phyloP scores from a whole-genome alignment of 2,797 vertebrate genomes.

The Pangasius djambal region DNA sequence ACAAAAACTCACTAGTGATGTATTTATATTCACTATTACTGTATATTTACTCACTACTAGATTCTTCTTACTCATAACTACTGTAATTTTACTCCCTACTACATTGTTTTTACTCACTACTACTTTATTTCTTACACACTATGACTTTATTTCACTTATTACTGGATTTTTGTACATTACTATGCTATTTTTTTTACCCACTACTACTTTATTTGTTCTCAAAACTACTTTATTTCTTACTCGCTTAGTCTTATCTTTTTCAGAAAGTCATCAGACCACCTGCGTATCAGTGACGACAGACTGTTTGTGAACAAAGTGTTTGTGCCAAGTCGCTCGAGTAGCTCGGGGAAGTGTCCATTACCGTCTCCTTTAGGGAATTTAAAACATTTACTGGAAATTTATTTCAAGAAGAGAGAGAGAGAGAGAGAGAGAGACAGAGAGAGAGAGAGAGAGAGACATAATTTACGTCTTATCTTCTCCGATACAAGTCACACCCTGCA shows the following conservation, averaged over 20 bases:
- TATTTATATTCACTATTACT: background rate
- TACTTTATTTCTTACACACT: too few species aligned
- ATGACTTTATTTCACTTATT: background rate
- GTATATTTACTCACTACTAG: background rate
- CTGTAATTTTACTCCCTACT: too few species aligned
- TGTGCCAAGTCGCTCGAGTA: background rate
- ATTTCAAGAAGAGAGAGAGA: conserved; percentile 9
- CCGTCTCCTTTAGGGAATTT: background rate
- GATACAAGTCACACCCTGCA: conserved; percentile 53
- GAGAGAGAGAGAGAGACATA: background rate
- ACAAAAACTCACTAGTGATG: too few species aligned
- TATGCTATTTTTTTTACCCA: background rate
- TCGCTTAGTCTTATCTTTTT: background rate
- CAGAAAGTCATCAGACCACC: background rate
- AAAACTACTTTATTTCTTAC: background rate
- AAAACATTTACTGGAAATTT: conserved; percentile 35
- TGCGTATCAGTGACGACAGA: background rate
- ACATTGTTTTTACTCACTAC: background rate
- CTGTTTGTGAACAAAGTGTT: conserved; percentile 1
- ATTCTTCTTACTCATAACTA: too few species aligned
- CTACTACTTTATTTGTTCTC: background rate
- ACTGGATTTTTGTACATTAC: background rate
- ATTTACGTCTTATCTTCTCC: conserved; percentile 41
- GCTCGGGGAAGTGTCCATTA: conserved; percentile 1
- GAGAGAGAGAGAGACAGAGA: background rate